Base-by-base conservation (phyloP, 1,140 invertebrate species). In the Danaus plexippus region DNA sequence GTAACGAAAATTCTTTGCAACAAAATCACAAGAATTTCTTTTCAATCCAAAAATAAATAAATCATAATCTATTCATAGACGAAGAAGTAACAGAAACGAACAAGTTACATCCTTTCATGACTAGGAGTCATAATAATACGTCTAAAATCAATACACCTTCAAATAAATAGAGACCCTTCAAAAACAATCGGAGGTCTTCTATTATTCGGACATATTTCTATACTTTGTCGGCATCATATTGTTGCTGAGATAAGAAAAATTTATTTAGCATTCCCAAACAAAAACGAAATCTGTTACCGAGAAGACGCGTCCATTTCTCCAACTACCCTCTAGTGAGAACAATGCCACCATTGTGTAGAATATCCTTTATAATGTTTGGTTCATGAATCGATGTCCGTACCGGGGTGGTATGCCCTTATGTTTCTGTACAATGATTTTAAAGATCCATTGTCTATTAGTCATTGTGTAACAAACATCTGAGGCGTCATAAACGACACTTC, bases 401-500 rank as follows among this genome's bases (percentile, higher is more conserved):
- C 62, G 54, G 72, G 72, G 67, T 61, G 67, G 67, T 67, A 63
- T 61, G 63, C 53, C 53, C 43, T 52, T 56, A 52, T 45, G 57
- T 49, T 68, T 63, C 49, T 61, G 56, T 49, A 56, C 52, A 54
- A 56, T 47, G 53, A 56, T 50, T 49, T 59, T 60, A 53, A 51
- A 42, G 50, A 59, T 55, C 61, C 61, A 74, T 75, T 73, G 68
- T 72, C 63, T 66, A 64, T 49, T 57, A 63, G 61, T 59, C 57
- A 70, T 77, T 73, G 64, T 70, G 69, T 66, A 66, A 79, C 69
- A 73, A 77, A 77, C 53, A 75, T 63, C 57, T 56, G 55, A 67
- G 54, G 69, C 66, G 69, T 75, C 73, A 64, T 78, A 77, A 75
- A 77, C 69, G 71, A 77, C 75, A 74, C 76, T 70, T 78, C 60